A percentile compares a stretch with the other conserved stretches of the same genome.
These are phyloP conservation scores for Clarias platycephalus DNA, from an alignment of 2,797 vertebrate species.

Conservation along the genomic window DNA sequence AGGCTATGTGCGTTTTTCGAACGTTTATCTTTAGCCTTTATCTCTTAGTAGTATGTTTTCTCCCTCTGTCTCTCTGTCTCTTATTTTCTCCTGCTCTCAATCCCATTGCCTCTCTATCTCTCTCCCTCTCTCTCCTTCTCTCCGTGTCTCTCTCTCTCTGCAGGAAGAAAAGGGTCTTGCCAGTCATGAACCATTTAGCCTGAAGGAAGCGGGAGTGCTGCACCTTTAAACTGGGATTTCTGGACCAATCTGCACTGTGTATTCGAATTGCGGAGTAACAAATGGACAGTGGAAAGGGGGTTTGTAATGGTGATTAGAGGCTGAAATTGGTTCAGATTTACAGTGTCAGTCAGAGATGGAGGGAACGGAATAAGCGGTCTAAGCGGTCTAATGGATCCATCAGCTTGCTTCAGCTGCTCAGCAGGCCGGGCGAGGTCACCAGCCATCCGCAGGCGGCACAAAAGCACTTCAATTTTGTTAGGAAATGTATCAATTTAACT, in stretches of 20 bases:
- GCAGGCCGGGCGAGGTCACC: constrained; percentile 99
- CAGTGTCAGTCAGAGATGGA: constrained; percentile 96
- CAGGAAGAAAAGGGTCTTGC: constrained; percentile 69
- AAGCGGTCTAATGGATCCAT: constrained; percentile 99
- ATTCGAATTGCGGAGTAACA: constrained; percentile 92
- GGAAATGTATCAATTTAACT: constrained; percentile 99
- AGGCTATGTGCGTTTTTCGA: constrained; percentile 64
- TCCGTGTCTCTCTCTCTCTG: constrained; percentile 63
- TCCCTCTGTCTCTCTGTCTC: constrained; percentile 17
- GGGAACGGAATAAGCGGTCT: constrained; percentile 90
- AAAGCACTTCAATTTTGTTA: constrained; percentile 99
- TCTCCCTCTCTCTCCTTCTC: constrained; percentile 31
- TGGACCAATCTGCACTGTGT: constrained; percentile 85
- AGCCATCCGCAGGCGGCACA: constrained; percentile 98
- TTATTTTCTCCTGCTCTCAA: neutral
- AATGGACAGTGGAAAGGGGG: constrained; percentile 94
- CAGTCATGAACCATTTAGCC: constrained; percentile 86
- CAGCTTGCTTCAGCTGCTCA: constrained; percentile 98
- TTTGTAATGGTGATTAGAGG: constrained; percentile 99
- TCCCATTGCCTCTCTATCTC: constrained; percentile 20
- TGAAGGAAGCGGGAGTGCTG: constrained; percentile 75
- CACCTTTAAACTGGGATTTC: constrained; percentile 82
- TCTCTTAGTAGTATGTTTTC: constrained; percentile 45
- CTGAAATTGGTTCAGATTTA: constrained; percentile 99
- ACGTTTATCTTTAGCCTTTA: constrained; percentile 49